phyloP scores from a whole-genome alignment of 2,797 vertebrate species.

The Pangasius sanitwongsei region DNA sequence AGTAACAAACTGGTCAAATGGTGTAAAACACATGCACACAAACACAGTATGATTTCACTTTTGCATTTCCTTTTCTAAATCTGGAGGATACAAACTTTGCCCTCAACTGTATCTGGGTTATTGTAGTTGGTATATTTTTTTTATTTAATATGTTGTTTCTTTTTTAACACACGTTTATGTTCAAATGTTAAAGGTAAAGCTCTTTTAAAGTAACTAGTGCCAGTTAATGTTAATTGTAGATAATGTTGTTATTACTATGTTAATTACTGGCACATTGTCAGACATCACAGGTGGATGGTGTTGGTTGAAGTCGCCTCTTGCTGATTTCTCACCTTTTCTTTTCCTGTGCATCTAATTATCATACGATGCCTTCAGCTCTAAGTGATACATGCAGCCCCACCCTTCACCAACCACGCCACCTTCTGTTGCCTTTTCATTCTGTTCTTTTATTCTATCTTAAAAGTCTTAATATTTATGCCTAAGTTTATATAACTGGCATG shows the following conservation, averaged over 20 bases:
- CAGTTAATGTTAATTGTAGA: neutral
- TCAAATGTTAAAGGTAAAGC: neutral
- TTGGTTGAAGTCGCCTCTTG: constrained; percentile 44
- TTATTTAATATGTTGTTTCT: constrained; percentile 12
- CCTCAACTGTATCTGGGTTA: neutral
- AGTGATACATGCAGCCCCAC: neutral
- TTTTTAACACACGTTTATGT: neutral
- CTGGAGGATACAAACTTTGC: neutral
- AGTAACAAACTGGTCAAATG: neutral
- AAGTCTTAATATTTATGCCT: neutral
- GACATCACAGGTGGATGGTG: neutral
- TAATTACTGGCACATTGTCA: neutral
- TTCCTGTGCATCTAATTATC: constrained; percentile 19
- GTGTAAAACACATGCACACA: neutral
- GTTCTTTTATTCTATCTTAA: neutral
- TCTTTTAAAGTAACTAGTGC: neutral
- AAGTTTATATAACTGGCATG: neutral
- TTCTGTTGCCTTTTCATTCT: neutral
- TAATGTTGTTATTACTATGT: constrained; percentile 1
- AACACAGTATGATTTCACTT: neutral
- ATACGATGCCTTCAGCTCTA: neutral
- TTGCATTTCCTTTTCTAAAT: neutral
- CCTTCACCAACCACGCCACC: neutral
- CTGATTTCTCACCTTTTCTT: constrained; percentile 28
- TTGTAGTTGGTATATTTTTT: neutral